These are phyloP conservation scores for Drosophila repletoides DNA, from an alignment of 1,140 invertebrate genomes.

Conservation along the genomic window DNA sequence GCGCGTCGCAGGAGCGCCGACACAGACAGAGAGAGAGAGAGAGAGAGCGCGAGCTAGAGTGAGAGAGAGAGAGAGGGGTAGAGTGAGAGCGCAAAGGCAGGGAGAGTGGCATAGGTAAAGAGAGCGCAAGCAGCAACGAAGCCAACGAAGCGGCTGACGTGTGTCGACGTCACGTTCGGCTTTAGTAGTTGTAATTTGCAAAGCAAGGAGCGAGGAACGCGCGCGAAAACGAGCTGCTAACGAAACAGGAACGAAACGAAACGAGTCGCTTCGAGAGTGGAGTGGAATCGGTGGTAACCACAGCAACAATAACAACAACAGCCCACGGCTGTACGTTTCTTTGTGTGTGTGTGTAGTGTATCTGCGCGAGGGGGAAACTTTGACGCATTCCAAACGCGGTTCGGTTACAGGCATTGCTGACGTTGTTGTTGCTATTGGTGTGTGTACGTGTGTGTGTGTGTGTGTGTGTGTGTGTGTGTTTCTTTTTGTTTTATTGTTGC, in stretches of 20 bases:
- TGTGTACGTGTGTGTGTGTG: conserved; percentile 11
- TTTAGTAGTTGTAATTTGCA: conserved; percentile 76
- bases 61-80: neutral
- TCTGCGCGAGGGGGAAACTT: conserved; percentile 34
- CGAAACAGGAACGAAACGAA: too few relatives aligned
- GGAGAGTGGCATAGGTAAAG: conserved; percentile 7
- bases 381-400: conserved; percentile 70
- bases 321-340: conserved; percentile 1
- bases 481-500: conserved; percentile 27
- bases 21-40: conserved; percentile 7
- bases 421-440: conserved; percentile 7
- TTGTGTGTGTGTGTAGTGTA: neutral
- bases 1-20: conserved; percentile 46
- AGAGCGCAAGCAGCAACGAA: conserved; percentile 34
- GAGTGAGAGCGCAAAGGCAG: neutral
- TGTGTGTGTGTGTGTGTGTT: conserved; percentile 13
- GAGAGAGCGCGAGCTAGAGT: conserved; percentile 15
- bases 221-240: conserved; percentile 60
- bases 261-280: neutral
- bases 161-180: conserved; percentile 63
- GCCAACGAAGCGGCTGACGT: conserved; percentile 39
- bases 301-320: conserved; percentile 45
- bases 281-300: conserved; percentile 47
- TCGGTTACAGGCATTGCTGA: conserved; percentile 43
- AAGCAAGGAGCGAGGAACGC: conserved; percentile 75